Conservation (phyloP, 2,797 vertebrate species). For the Tapera naevia region DNA sequence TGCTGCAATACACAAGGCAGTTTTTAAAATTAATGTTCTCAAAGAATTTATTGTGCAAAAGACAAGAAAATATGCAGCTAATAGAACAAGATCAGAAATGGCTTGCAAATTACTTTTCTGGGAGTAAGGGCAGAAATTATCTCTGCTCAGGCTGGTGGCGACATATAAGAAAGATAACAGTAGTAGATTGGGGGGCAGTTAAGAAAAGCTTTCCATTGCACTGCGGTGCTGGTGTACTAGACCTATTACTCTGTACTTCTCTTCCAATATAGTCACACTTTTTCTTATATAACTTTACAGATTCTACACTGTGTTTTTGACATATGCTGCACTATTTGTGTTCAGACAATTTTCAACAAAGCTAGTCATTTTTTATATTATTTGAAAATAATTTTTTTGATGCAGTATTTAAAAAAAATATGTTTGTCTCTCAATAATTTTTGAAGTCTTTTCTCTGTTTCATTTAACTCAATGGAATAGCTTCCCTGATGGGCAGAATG, state of each 20-base stretch:
- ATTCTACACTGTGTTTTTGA: neutral
- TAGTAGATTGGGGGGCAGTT: neutral
- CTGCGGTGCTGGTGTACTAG: neutral
- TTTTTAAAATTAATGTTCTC: slow-evolving; percentile 7
- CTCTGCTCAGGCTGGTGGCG: neutral
- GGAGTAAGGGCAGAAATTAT: neutral
- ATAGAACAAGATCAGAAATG: neutral
- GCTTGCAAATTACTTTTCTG: neutral
- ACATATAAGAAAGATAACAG: neutral
- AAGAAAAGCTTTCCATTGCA: neutral
- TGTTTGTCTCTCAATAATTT: neutral
- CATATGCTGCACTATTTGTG: neutral
- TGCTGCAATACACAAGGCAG: neutral
- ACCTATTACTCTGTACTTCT: neutral
- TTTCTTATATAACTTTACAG: neutral
- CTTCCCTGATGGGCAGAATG: neutral
- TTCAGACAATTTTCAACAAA: neutral
- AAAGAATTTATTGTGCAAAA: neutral
- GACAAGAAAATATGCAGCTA: neutral
- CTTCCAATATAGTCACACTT: neutral
- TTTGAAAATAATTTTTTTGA: neutral
- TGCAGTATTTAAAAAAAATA: neutral
- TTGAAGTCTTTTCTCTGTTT: neutral
- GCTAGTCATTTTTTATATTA: neutral
- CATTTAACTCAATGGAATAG: neutral